Evolutionary conservation across 64 coral and sea anemone species (phyloP), one percentile per base, ranked within the genome.

Genomic region (Stylophora pistillata): DNA sequence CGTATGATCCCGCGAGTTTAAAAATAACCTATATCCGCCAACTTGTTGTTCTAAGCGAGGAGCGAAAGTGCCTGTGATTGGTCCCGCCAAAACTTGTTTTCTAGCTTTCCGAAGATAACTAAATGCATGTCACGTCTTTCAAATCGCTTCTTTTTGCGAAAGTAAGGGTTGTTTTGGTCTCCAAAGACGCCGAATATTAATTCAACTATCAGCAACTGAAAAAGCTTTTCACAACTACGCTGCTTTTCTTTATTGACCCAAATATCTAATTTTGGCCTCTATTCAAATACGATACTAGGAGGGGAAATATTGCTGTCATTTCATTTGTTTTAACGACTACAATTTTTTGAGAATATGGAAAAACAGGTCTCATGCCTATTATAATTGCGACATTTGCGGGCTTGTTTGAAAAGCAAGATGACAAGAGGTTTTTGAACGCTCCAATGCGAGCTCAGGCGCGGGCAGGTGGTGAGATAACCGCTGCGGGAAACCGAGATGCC

Each of bases 1-100:
- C 80, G 80, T 84, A 4, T 47, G 37, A 84, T 84, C n/a, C 12
- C 26, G 4, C 60, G 62, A 69, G 4, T 47, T 84, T 84, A 84
- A 84, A 84, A 84, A 84, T 84, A 84, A 65, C 34, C 17, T 18
- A 21, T 63, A 53, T 84, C 80, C 62, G 80, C 34, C 80, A 70
- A 65, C 61, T 84, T 84, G 80, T 84, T 84, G 78, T 82, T 82
- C 34, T 18, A 20, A 18, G 59, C 78, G 78, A 82, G 64, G 58
- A 64, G 62, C 30, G 61, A 84, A 27, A 37, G 0, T 84, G 17
- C 53, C 60, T 12, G 62, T 53, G 80, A 84, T 70, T 84, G 80
- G 80, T 65, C 53, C 61, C 30, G 33, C 32, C 69, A 13, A 84
- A 63, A 84, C 61, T 34, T 84, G 61, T 84, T 47, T 84, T 69